Base-by-base conservation (phyloP, 2,797 vertebrate species). In the Triplophysa yarkandensis region DNA sequence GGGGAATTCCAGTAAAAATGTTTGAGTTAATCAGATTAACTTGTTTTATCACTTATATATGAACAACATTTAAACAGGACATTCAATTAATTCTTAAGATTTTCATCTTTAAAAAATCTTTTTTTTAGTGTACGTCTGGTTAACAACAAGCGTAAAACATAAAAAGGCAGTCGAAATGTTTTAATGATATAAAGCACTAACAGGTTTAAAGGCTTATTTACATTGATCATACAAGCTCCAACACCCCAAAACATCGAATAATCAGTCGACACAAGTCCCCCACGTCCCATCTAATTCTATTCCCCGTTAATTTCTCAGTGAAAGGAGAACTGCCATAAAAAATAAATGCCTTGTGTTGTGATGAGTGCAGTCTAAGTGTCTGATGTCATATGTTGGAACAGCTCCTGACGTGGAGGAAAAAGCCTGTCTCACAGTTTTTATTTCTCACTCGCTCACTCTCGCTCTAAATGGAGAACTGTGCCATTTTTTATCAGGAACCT, bases 401-500 rank as follows among this genome's bases (percentile, higher is more conserved):
- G 50, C 69, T 69, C 79, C 39, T 77, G 60, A 57, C 74, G 54
- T 62, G 39, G 25, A 52, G 46, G 46, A 44, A 66, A 74, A 65
- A 46, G 50, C 50, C 44, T 55, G 32, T 36, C 46, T n/a, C 4
- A 27, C 36, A 44, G 2, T 63, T 32, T 30, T 46, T 41, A 44
- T 43, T 11, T 28, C 58, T 23, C 23, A 5, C 36, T 52, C 25
- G 63, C 58, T 69, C 34, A 17, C 46, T 63, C 66, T 43, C 36
- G 23, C 50, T 39, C 30, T 62, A 36, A 30, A 71, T 19, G 71
- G 68, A 46, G 55, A 62, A 34, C 65, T 81, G 48, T 79, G 64
- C 69, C n/a, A 6, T 83, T 83, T n/a, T 80, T 19, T 19, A 74
- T 66, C 54, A 58, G 62, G 62, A 65, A 74, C 71, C 36, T 74